phyloP scores from a whole-genome alignment of 2,113 vertebrate species.

The Amphiprion ocellaris region DNA sequence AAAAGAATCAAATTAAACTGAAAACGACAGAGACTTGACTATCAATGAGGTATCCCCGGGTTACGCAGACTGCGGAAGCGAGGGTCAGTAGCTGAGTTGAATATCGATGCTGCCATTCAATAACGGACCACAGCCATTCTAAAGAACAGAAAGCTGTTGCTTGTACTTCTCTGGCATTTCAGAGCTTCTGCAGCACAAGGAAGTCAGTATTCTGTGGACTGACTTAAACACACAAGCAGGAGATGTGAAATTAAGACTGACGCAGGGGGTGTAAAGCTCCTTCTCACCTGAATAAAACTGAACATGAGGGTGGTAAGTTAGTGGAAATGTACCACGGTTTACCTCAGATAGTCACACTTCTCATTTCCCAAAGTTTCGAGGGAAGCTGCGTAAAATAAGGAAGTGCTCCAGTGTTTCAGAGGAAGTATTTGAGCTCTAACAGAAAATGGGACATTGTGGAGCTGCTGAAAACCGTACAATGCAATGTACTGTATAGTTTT shows the following conservation, averaged over 20 bases:
- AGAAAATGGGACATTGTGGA: conserved; percentile 31
- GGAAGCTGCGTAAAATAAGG: conserved; percentile 74
- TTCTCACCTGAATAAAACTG: conserved; percentile 16
- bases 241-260: conserved; percentile 53
- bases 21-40: conserved; percentile 35
- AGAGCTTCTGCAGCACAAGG: conserved; percentile 11
- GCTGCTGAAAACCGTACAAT: neutral
- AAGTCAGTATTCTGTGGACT: conserved; percentile 7
- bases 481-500: neutral
- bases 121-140: conserved; percentile 24
- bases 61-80: conserved; percentile 46
- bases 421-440: conserved; percentile 68
- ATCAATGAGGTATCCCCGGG: conserved; percentile 52
- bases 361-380: conserved; percentile 57
- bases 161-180: conserved; percentile 36
- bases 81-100: conserved; percentile 67
- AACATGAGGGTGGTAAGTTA: conserved; percentile 19
- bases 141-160: conserved; percentile 48
- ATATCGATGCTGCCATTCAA: conserved; percentile 73
- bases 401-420: conserved; percentile 67
- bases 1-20: conserved; percentile 15
- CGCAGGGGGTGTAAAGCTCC: neutral
- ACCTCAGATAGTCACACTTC: conserved; percentile 66
- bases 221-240: conserved; percentile 4
- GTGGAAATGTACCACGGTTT: conserved; percentile 33